Conservation (phyloP, 1,140 invertebrate genomes). For the Dolichoris vasculosae region DNA sequence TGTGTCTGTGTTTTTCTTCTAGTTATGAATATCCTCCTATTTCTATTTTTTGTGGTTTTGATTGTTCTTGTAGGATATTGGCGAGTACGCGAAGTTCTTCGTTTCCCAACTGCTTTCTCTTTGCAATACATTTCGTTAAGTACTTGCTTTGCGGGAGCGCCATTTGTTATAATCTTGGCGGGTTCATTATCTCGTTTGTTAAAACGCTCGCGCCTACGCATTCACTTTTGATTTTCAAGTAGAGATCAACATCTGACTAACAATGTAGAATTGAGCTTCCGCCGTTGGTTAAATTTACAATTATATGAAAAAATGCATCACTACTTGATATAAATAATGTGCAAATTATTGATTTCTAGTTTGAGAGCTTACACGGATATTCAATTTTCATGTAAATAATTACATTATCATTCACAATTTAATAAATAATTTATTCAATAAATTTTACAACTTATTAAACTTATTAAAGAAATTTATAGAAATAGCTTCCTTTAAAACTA, state of each 20-base stretch:
- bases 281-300: not conserved
- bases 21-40: too few relatives aligned
- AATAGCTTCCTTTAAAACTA: too few relatives aligned
- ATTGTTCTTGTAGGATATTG: conserved; percentile 36
- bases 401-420: too few relatives aligned
- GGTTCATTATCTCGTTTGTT: conserved; percentile 31
- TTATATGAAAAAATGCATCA: not conserved
- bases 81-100: conserved; percentile 53
- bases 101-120: conserved; percentile 69
- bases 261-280: not conserved
- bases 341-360: conserved; percentile 43
- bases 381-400: not conserved
- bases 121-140: conserved; percentile 70
- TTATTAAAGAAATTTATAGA: too few relatives aligned
- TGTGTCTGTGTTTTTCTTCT: too few relatives aligned
- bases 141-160: too few relatives aligned
- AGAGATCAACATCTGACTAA: not conserved
- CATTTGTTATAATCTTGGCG: not conserved
- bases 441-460: too few relatives aligned
- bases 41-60: too few relatives aligned
- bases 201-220: not conserved
- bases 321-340: conserved; percentile 2
- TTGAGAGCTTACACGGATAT: not conserved
- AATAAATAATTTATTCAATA: too few relatives aligned
- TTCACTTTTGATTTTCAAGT: conserved; percentile 1